Evolutionary conservation across 1,140 invertebrate genomes (phyloP), one percentile per base, ranked within the genome.

Genomic region (Drosophila pectinifera): DNA sequence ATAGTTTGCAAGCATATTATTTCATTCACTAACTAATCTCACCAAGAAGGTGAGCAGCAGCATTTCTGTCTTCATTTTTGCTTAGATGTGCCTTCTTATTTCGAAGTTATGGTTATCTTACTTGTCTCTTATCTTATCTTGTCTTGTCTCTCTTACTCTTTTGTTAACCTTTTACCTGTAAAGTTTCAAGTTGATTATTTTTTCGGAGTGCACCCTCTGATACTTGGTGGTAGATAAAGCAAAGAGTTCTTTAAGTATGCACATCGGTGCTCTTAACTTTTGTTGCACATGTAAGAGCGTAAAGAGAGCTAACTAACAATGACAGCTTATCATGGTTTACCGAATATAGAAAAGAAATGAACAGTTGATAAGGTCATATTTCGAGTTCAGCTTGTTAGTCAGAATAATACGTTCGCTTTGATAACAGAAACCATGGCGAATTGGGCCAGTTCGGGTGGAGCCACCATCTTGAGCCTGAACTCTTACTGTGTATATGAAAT

Each of bases 311-410:
- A 46, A 24, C 43, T 10, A n/a, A 46, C 4, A n/a, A 24, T 26
- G 26, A 49, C 0, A 7, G 28, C 49, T 51, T 51, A 51, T 51
- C 49, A 51, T n/a, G n/a, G 13, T 20, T 18, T 31, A 14, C 26
- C 48, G 11, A 31, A 49, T 34, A 49, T 49, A 34, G 31, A 49
- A 34, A 1, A 34, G 6, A 48, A 48, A 20, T 16, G 31, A 49
- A 31, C n/a, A 28, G n/a, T 49, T 31, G 46, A 49, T 51, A 36
- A 51, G 28, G 28, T 16, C 13, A 20, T 10, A 34, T 34, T 34
- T 36, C 8, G 49, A 28, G 13, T 36, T 36, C 13, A 20, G 28
- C 28, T 18, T n/a, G 28, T 51, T 36, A 51, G 49, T 51, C 49
- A n/a, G 18, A 51, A 5, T n/a, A 36, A 14, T 20, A 20, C 18